Evolutionary conservation across 2,797 vertebrate genomes (phyloP), one percentile per base, ranked within the genome.

Genomic region (Epinephelus coioides): DNA sequence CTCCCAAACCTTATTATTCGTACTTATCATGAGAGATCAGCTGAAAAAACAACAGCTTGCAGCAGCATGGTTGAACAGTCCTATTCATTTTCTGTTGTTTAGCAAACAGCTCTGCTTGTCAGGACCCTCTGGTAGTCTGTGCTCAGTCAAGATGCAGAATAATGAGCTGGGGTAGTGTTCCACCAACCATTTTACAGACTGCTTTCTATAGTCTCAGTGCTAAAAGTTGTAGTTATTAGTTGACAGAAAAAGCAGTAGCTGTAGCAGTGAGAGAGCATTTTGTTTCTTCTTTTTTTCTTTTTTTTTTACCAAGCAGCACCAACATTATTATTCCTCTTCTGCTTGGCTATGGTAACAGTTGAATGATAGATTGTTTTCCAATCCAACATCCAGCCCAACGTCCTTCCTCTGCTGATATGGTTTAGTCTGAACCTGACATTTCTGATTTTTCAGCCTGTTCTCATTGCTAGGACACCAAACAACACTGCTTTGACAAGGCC

Each of bases 11-110:
- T 50, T 70, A 47, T 78, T 75, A 82, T 55, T 57, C 14, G 8
- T 57, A 12, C 67, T 76, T 76, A 72, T 75, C 54, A 50, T 21
- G 53, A 59, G 53, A 0, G 2, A 78, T 79, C 27, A 44, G 47
- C 59, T 74, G 82, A 71, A 43, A 15, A 70, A 77, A 76, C 77
- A 82, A 51, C 67, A 61, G 67, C 59, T 72, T 38, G 19, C 23
- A 49, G 66, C 49, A 21, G 46, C 60, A 57, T 23, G 73, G 62
- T 47, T 59, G 60, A 49, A 60, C 61, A 51, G 60, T 62, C 23
- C 63, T 17, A 40, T 79, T 84, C 57, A 73, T 62, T 78, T 59
- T 44, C n/a, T 75, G 40, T 67, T 80, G 74, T 68, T 78, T 57
- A 69, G 78, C 43, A 73, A 73, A 79, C 53, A 63, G 56, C 25